Evolutionary conservation across 2,888 invertebrate genomes (phyloP), one percentile per base, ranked within the genome.

Genomic region (Lottia gigantea): DNA sequence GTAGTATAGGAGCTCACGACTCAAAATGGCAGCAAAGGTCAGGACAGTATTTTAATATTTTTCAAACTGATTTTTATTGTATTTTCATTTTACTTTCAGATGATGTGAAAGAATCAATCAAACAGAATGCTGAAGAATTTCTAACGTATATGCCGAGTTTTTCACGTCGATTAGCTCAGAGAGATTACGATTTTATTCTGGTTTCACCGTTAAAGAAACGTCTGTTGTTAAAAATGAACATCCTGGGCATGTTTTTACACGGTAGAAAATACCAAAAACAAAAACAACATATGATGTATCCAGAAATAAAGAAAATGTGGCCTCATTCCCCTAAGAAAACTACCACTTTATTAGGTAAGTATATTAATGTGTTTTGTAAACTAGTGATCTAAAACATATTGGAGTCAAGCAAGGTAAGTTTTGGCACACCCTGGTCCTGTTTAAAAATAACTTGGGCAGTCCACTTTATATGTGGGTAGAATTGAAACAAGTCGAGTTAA

Each of bases 141-240:
- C 80, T 86, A 80, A 76, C 76, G 15, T 61, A 86, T 76, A 81
- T 86, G 80, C 86, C 87, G 0, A 74, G 77, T 75, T 86, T 87
- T 76, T 76, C 78, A 23, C 80, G 83, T 62, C 78, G 86, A 31
- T 73, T 87, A 63, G 85, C 84, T 23, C 85, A 86, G 76, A 73
- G 87, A 31, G 87, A 87, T 67, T 86, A 83, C 74, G 86, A 86
- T 74, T 78, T 86, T 66, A 81, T 86, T 25, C 79, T 87, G 14
- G 78, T 85, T 16, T 72, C 79, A 3, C 85, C 85, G 0, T 64
- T 80, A 67, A 86, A 84, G 74, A 81, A 80, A 63, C 70, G 86
- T 49, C 71, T 87, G 66, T 80, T 87, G 14, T 76, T 87, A 40
- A 87, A 87, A 73, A 84, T 87, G 85, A 85, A 82, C 71, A 81